Evolutionary conservation across 2,797 vertebrate species (phyloP).

Genomic region (Alosa sapidissima): DNA sequence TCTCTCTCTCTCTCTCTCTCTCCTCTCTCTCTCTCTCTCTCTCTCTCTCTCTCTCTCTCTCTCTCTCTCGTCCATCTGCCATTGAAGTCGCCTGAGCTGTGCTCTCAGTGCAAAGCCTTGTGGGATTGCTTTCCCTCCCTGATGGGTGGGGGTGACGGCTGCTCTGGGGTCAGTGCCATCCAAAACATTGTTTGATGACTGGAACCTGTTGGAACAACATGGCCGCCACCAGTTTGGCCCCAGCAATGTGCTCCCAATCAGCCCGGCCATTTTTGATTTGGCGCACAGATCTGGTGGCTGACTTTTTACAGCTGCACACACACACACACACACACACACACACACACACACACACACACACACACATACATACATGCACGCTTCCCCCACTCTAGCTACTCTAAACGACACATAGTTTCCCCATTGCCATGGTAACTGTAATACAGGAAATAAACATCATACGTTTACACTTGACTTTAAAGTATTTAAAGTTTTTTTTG

Average conservation of each 20-base stretch:
- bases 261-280: neutral
- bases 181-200: neutral
- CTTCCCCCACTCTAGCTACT: neutral
- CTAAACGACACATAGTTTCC: neutral
- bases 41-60: neutral
- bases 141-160: neutral
- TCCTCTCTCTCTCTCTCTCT: too few relatives aligned
- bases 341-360: neutral
- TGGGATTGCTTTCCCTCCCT: too few relatives aligned
- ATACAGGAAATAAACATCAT: constrained; percentile 12
- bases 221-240: neutral
- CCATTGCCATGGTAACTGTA: neutral
- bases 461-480: neutral
- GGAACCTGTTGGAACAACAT: neutral
- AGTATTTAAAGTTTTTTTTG: neutral
- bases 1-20: constrained; percentile 9
- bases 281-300: neutral
- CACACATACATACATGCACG: neutral
- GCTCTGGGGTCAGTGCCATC: neutral
- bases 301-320: constrained; percentile 7
- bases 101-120: neutral
- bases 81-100: neutral
- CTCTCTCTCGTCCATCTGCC: neutral
- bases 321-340: neutral
- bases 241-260: constrained; percentile 38